These are phyloP conservation scores for Lichenostomus cassidix DNA, from an alignment of 2,113 vertebrate genomes.

Conservation along the genomic window DNA sequence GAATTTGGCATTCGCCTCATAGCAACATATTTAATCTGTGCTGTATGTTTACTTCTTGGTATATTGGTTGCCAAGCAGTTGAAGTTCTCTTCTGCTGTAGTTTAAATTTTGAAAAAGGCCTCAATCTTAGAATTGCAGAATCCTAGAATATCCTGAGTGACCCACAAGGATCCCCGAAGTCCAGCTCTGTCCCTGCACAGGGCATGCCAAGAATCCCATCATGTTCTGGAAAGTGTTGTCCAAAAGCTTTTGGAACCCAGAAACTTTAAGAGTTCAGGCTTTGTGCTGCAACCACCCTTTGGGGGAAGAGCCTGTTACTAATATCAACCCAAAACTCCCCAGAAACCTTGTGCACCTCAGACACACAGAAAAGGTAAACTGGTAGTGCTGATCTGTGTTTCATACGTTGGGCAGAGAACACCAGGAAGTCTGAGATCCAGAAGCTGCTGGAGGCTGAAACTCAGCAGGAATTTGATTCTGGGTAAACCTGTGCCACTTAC, in stretches of 20 bases:
- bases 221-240: too few species aligned
- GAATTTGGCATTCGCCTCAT: background rate
- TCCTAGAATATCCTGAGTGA: background rate
- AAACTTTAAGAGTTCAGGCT: too few species aligned
- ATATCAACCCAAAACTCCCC: background rate
- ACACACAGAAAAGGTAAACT: background rate
- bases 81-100: background rate
- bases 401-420: background rate
- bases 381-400: background rate
- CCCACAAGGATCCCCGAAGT: background rate
- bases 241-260: background rate
- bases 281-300: too few species aligned
- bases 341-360: background rate
- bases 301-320: background rate
- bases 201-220: background rate
- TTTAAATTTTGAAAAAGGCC: background rate
- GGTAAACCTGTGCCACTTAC: background rate
- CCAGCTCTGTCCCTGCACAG: background rate
- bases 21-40: background rate
- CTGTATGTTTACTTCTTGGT: background rate
- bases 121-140: background rate
- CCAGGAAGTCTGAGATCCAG: background rate
- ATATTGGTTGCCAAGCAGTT: background rate
- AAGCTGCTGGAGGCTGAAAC: background rate
- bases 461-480: background rate